Conservation (phyloP, 1,140 invertebrate genomes). For the Anadara kagoshimensis region DNA sequence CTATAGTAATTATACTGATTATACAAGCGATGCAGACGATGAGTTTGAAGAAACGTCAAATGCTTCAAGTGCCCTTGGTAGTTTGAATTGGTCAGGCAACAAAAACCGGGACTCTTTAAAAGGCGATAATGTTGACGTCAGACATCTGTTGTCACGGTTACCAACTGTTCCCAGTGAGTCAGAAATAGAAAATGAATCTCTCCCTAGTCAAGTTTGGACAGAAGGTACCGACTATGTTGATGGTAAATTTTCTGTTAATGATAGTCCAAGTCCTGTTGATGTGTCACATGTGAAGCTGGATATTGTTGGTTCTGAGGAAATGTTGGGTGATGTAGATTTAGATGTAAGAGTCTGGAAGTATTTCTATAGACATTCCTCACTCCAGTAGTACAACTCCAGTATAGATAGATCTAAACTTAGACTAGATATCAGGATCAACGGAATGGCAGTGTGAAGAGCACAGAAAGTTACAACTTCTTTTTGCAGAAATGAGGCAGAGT, state of each 20-base stretch:
- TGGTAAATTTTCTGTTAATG: no score
- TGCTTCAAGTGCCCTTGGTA: slow-evolving; percentile 43
- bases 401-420: slow-evolving; percentile 43
- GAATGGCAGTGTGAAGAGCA: slow-evolving; percentile 15
- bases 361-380: slow-evolving; percentile 6
- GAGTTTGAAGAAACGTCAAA: slow-evolving; percentile 46
- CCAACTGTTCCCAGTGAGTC: no score
- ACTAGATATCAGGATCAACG: slow-evolving; percentile 32
- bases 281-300: no score
- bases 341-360: slow-evolving; percentile 4
- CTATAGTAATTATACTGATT: slow-evolving; percentile 25
- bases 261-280: no score
- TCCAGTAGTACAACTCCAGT: not conserved
- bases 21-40: slow-evolving; percentile 58
- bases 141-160: no score
- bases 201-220: no score
- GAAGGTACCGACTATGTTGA: no score
- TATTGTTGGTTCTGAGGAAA: no score
- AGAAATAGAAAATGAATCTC: no score
- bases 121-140: no score
- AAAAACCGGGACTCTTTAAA: no score
- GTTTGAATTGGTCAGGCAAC: not conserved
- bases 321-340: not conserved
- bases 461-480: not conserved
- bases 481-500: slow-evolving; percentile 44